Evolutionary conservation across 2,797 vertebrate genomes (phyloP), one percentile per base, ranked within the genome.

Genomic region (Melanogrammus aeglefinus): DNA sequence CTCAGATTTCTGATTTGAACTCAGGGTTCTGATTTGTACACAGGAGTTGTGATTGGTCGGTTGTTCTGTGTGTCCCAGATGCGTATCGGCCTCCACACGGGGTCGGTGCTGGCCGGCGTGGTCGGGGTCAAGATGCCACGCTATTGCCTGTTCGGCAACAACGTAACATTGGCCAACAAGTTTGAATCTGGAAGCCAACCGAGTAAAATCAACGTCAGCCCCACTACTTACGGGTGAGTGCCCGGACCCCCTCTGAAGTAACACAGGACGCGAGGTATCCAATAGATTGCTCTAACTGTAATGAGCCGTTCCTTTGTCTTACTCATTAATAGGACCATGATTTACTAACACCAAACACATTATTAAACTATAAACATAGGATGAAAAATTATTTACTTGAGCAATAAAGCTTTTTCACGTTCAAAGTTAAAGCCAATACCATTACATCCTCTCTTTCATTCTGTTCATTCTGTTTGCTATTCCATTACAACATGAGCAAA

Each of bases 141-240:
- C n/a, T 99, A 99, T 75, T 99, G 98, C 86, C 96, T 99, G 80
- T 99, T 99, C 84, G 98, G 98, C 80, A 99, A 99, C 90, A 99
- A 99, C 8, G 98, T 99, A 82, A 98, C 98, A 2, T 88, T 99
- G 92, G 98, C 98, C 79, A 99, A 99, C 91, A 99, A 99, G 85
- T 99, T 99, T 92, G 98, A 99, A 87, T 99, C 98, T 31, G 95
- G 96, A 92, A 99, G 98, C 84, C 84, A 95, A 74, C 97, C 97
- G 1, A 92, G 97, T 82, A 97, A 93, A 91, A 98, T 99, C 93
- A 98, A 99, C 72, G 93, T 99, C 90, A 99, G 98, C 86, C 98
- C 98, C 3, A 99, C 96, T 39, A 99, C 98, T 18, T 94, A 63
- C 57, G 14, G 57, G 57, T 63, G 57, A 63, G 57, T 21, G 47